Percentiles rank a stretch among this genome's conserved stretches.
Conservation (phyloP, 2,113 vertebrate genomes). For the Poeciliopsis occidentalis region DNA sequence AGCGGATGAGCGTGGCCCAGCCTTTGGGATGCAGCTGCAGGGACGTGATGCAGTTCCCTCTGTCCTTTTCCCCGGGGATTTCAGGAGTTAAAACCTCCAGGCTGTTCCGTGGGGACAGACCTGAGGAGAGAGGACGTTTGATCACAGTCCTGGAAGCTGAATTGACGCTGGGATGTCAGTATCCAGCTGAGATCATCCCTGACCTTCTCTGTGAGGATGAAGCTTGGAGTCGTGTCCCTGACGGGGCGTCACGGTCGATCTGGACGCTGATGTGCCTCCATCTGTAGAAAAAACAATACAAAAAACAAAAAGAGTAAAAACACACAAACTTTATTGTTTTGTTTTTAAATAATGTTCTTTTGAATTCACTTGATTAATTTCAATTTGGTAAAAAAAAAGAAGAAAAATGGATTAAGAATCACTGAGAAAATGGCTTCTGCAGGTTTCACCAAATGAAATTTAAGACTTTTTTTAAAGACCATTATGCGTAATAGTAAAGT, state of each 20-base stretch:
- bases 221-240: slow-evolving; percentile 89
- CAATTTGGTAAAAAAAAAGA: not conserved
- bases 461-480: too few relatives aligned
- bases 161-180: not conserved
- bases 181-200: not conserved
- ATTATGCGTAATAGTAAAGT: too few relatives aligned
- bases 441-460: too few relatives aligned
- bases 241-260: slow-evolving; percentile 83
- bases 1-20: slow-evolving; percentile 95
- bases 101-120: slow-evolving; percentile 93
- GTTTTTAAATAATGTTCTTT: not conserved
- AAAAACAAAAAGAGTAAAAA: too few relatives aligned
- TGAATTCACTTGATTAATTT: not conserved
- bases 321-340: not conserved
- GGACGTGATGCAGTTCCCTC: slow-evolving; percentile 97
- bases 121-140: slow-evolving; percentile 61
- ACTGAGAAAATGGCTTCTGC: not conserved
- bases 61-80: slow-evolving; percentile 93
- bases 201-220: slow-evolving; percentile 91
- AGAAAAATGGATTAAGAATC: not conserved
- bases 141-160: not conserved
- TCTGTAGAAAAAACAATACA: slow-evolving; percentile 47
- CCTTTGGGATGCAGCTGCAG: slow-evolving; percentile 98
- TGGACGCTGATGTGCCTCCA: slow-evolving; percentile 83
- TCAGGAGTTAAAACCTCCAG: slow-evolving; percentile 97